Base-by-base conservation (phyloP, 2,888 invertebrate species). In the Muschampia plurimacula region DNA sequence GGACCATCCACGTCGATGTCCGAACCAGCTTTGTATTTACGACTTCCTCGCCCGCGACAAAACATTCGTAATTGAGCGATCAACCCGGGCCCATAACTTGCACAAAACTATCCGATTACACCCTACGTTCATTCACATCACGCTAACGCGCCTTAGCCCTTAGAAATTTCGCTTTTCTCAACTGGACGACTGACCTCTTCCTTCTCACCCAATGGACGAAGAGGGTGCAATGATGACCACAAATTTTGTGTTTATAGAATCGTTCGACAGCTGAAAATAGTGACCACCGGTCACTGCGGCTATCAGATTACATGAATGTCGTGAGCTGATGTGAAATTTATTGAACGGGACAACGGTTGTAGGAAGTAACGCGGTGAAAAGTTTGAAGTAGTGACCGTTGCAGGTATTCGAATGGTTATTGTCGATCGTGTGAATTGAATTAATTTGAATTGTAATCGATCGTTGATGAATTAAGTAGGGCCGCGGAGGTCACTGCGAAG, bases 51-150 rank as follows among this genome's bases (percentile, higher is more conserved):
- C 77, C 81, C 80, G 76, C 82, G 83, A 88, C 88, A 88, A 88
- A 85, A 89, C 90, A 89, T 85, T 83, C 77, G 85, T 91, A 91
- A 93, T 93, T 91, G 92, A 93, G 92, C 87, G 87, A 89, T 93
- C 93, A 92, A 85, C 81, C 79, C 81, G 79, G 80, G 79, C 81
- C 87, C 84, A 89, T 90, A 89, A 88, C 86, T 90, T 82, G 86
- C 87, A 83, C 80, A 80, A 84, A 85, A 85, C 87, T 92, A 92
- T 93, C 92, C 81, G 84, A 84, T 93, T 92, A 82, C 88, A 85
- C 87, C 88, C 87, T 86, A 86, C 84, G 78, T 49, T 46, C 64
- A 52, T 64, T 69, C 67, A 72, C 70, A 36, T 72, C 82, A 81
- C 15, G 32, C 0, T 32, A 13, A 49, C 5, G 44, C 84, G 82